Evolutionary conservation across 2,888 invertebrate species (phyloP).

Genomic region (Lasioglossum marginatum): DNA sequence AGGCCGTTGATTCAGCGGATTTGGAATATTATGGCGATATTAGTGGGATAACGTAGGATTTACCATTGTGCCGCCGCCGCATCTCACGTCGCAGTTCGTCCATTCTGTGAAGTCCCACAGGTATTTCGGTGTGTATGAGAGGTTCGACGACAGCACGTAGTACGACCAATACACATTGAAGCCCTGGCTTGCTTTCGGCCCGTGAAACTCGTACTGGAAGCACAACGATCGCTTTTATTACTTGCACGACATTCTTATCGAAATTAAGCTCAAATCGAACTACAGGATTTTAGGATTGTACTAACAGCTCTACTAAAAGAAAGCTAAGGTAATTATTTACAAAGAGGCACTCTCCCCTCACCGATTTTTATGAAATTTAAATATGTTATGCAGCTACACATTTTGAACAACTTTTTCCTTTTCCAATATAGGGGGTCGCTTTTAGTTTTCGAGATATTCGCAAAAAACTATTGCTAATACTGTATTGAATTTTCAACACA

Average conservation of each 20-base stretch:
- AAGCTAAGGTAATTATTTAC: too few relatives aligned
- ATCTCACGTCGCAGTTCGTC: constrained; percentile 91
- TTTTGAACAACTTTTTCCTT: too few relatives aligned
- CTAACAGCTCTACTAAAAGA: too few relatives aligned
- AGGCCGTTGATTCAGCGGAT: not conserved
- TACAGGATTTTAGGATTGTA: too few relatives aligned
- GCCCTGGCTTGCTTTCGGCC: constrained; percentile 85
- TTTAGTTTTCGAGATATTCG: too few relatives aligned
- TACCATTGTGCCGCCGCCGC: constrained; percentile 90
- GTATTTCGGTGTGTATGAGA: constrained; percentile 87
- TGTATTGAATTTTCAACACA: too few relatives aligned
- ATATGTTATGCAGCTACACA: too few relatives aligned
- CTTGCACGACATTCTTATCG: not conserved
- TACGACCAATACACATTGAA: constrained; percentile 93
- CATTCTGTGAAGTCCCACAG: constrained; percentile 92
- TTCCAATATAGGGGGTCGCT: too few relatives aligned
- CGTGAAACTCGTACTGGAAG: constrained; percentile 73
- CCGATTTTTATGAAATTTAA: too few relatives aligned
- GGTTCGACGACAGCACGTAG: constrained; percentile 87
- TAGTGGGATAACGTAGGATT: constrained; percentile 18
- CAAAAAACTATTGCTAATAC: too few relatives aligned
- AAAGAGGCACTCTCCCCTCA: too few relatives aligned
- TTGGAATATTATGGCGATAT: not conserved
- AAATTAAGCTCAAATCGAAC: not conserved
- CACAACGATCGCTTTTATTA: not conserved